Evolutionary conservation across 1,140 invertebrate genomes (phyloP).

Genomic region (Stegodyphus mimosarum): DNA sequence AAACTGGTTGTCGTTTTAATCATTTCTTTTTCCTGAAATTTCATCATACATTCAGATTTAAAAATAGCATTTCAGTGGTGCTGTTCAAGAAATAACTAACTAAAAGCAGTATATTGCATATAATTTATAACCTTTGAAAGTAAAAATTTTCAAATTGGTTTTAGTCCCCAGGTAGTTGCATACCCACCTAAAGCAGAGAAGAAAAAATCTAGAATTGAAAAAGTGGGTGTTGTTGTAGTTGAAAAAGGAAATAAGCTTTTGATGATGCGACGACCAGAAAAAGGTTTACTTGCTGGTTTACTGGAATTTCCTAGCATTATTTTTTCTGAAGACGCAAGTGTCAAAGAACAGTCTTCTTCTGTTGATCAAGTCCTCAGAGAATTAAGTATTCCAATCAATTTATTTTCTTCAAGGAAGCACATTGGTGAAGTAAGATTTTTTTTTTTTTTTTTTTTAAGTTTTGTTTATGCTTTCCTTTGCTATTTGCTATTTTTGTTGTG

Average conservation of each 20-base stretch:
- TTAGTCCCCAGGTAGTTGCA: constrained; percentile 29
- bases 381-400: constrained; percentile 10
- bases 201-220: constrained; percentile 33
- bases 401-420: not conserved
- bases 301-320: constrained; percentile 40
- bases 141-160: not conserved
- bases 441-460: too few species aligned
- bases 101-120: not conserved
- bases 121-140: not conserved
- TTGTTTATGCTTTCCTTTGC: too few species aligned
- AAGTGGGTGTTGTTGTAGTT: constrained; percentile 27
- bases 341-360: not conserved
- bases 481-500: too few species aligned
- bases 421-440: constrained; percentile 20
- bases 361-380: constrained; percentile 5
- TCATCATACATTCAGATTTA: not conserved
- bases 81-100: too few species aligned
- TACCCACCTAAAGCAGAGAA: constrained; percentile 38
- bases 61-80: too few species aligned
- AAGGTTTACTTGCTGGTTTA: constrained; percentile 41
- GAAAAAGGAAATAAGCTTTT: constrained; percentile 20
- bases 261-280: constrained; percentile 22
- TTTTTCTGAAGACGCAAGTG: not conserved
- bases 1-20: too few species aligned
- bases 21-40: too few species aligned